These are phyloP conservation scores for Drosophila ogumai DNA, from an alignment of 1,140 invertebrate species.

Conservation along the genomic window DNA sequence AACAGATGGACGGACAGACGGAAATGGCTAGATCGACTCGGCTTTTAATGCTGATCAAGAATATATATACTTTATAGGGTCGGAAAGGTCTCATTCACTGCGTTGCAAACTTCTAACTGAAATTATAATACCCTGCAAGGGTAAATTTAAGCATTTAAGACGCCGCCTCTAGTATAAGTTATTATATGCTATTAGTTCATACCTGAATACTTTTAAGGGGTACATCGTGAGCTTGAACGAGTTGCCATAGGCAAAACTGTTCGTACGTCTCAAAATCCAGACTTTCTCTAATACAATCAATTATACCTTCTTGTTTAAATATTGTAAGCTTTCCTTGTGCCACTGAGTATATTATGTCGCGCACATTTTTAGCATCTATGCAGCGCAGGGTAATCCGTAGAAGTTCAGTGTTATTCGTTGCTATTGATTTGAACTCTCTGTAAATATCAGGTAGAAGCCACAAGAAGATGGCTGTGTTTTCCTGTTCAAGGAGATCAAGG, in stretches of 20 bases:
- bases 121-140: too few relatives aligned
- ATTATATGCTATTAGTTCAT: conserved; percentile 40
- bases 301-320: conserved; percentile 91
- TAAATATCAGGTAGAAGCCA: conserved; percentile 97
- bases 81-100: too few relatives aligned
- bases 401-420: conserved; percentile 93
- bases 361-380: conserved; percentile 94
- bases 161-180: too few relatives aligned
- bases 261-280: conserved; percentile 98
- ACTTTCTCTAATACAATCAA: conserved; percentile 91
- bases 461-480: conserved; percentile 94
- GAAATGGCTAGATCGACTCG: too few relatives aligned
- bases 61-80: too few relatives aligned
- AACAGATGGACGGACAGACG: too few relatives aligned
- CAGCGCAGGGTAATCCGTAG: conserved; percentile 94
- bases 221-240: conserved; percentile 96
- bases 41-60: too few relatives aligned
- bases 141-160: too few relatives aligned
- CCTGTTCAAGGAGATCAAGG: conserved; percentile 94
- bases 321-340: conserved; percentile 94
- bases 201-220: conserved; percentile 95
- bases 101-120: too few relatives aligned
- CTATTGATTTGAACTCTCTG: conserved; percentile 94
- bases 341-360: conserved; percentile 95
- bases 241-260: conserved; percentile 98